Conservation (phyloP, 2,797 vertebrate species). For the Lerista edwardsae region DNA sequence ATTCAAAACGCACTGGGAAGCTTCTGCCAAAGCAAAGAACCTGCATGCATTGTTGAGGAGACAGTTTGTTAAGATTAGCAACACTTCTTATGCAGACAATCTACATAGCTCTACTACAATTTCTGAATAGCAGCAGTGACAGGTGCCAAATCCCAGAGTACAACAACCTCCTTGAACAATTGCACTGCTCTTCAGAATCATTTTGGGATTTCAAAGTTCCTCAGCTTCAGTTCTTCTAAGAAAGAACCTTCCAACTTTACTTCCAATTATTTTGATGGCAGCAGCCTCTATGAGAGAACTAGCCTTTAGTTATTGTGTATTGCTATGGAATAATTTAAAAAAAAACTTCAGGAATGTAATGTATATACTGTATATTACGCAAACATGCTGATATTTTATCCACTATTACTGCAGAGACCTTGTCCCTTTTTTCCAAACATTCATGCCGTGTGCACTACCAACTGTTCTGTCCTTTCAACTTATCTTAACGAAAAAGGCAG, state of each 20-base stretch:
- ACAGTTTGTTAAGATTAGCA: too few species aligned
- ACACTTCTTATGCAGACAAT: too few species aligned
- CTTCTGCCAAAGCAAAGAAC: too few species aligned
- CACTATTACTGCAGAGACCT: background rate
- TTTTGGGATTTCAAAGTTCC: too few species aligned
- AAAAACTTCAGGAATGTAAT: background rate
- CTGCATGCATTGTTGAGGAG: too few species aligned
- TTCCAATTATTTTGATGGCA: background rate
- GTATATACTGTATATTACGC: background rate
- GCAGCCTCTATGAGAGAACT: background rate
- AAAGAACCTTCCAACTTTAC: background rate
- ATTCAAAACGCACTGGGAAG: too few species aligned
- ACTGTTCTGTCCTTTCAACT: conserved; percentile 17
- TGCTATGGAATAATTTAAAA: background rate
- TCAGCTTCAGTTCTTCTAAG: too few species aligned
- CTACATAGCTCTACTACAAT: too few species aligned
- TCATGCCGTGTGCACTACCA: conserved; percentile 8
- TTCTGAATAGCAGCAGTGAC: too few species aligned
- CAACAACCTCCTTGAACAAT: too few species aligned
- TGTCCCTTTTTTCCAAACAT: background rate
- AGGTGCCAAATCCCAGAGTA: too few species aligned
- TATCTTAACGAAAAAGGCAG: conserved; percentile 14
- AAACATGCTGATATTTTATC: background rate
- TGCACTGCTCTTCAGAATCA: too few species aligned
- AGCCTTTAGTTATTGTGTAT: background rate